Conservation (phyloP, 2,888 invertebrate species). For the Drosophila helvetica region DNA sequence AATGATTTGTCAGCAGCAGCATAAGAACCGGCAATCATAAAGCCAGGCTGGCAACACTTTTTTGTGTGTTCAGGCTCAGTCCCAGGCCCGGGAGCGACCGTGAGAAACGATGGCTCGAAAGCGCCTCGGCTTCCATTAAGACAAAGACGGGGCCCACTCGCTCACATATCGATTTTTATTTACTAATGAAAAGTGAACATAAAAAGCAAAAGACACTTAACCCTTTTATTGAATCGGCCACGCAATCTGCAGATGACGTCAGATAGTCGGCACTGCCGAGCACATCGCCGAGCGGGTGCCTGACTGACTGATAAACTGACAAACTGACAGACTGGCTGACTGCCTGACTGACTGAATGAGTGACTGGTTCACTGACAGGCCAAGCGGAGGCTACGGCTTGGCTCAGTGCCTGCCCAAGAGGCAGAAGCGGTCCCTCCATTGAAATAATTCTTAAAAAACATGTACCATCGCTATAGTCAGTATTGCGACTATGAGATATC, state of each 20-base stretch:
- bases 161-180: constrained; percentile 69
- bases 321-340: constrained; percentile 3
- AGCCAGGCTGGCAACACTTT: constrained; percentile 19
- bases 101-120: constrained; percentile 17
- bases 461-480: background rate
- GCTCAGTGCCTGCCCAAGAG: constrained; percentile 33
- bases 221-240: constrained; percentile 70
- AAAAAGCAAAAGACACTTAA: constrained; percentile 67
- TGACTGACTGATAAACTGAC: constrained; percentile 35
- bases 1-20: constrained; percentile 31
- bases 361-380: constrained; percentile 25
- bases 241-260: constrained; percentile 77
- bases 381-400: constrained; percentile 23
- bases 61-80: constrained; percentile 2
- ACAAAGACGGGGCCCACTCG: constrained; percentile 30
- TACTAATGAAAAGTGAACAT: constrained; percentile 75
- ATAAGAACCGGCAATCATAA: background rate
- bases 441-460: constrained; percentile 60
- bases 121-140: constrained; percentile 36
- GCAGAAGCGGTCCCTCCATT: constrained; percentile 28
- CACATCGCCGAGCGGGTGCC: constrained; percentile 15
- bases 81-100: background rate
- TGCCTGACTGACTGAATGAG: constrained; percentile 18
- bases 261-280: constrained; percentile 53
- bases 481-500: background rate